A percentile compares a stretch with the other conserved stretches of the same genome.
Conservation (phyloP, 2,888 invertebrate genomes). For the Baronia brevicornis region DNA sequence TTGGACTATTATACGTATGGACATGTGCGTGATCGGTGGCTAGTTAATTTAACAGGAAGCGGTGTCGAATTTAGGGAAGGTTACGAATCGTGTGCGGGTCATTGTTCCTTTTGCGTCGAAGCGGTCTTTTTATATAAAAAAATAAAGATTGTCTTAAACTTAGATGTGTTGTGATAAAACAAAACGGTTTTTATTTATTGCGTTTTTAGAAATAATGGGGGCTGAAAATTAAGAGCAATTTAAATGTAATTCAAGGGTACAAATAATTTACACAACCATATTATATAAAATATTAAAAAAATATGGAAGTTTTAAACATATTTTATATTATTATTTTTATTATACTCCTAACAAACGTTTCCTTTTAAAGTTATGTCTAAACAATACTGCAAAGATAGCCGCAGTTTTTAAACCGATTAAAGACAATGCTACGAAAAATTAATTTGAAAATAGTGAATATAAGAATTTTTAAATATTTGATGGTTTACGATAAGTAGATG, state of each 20-base stretch:
- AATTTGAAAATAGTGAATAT: constrained; percentile 36
- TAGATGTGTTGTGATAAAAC: no score
- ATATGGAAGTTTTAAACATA: no score
- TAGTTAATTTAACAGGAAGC: constrained; percentile 61
- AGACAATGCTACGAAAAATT: constrained; percentile 28
- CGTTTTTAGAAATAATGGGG: no score
- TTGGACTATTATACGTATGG: constrained; percentile 10
- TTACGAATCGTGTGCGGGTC: constrained; percentile 64
- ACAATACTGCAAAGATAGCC: no score
- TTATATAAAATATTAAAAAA: no score
- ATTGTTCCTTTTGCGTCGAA: constrained; percentile 62
- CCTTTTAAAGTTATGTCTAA: constrained; percentile 22
- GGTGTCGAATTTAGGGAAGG: constrained; percentile 70
- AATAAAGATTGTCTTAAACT: constrained; percentile 12
- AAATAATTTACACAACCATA: no score
- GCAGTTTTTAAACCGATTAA: constrained; percentile 14
- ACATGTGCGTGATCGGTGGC: constrained; percentile 42
- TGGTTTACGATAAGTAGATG: constrained; percentile 25
- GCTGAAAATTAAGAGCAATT: no score
- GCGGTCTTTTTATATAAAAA: constrained; percentile 35
- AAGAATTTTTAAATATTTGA: constrained; percentile 25
- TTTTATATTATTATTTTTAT: no score
- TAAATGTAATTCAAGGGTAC: no score
- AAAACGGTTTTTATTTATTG: no score
- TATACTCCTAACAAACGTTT: no score